phyloP scores from a whole-genome alignment of 2,113 vertebrate genomes.

The Cnemophilus loriae region DNA sequence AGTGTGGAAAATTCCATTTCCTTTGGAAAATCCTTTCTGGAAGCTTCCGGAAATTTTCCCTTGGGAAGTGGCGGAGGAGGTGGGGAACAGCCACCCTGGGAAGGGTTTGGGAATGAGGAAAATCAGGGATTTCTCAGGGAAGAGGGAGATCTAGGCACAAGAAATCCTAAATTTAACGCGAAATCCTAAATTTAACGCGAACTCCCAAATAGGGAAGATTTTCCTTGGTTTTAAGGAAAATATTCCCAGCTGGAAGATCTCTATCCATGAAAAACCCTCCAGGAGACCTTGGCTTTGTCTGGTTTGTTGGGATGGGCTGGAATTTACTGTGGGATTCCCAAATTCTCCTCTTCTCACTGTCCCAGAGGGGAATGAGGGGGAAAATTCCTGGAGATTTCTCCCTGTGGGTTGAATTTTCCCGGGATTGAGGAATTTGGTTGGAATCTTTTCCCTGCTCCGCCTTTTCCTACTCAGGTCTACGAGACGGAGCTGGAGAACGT shows the following conservation, averaged over 20 bases:
- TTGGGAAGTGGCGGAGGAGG: background rate
- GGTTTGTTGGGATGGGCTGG: rapidly evolving
- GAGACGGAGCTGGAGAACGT: slow-evolving; percentile 82
- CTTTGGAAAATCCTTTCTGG: background rate
- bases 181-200: rapidly evolving
- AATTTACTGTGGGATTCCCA: background rate
- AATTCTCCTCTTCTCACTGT: background rate
- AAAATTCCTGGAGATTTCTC: background rate
- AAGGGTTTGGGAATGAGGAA: background rate
- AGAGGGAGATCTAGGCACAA: no score
- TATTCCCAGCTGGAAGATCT: background rate
- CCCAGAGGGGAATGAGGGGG: no score
- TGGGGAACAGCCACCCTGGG: background rate
- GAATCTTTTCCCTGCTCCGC: background rate
- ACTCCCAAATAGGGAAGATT: background rate
- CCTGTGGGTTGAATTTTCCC: rapidly evolving
- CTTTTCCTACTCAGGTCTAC: slow-evolving; percentile 76
- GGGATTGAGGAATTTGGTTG: rapidly evolving
- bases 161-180: rapidly evolving
- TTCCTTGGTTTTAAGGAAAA: background rate
- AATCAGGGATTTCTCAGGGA: background rate
- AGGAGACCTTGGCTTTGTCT: background rate
- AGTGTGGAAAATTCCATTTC: rapidly evolving
- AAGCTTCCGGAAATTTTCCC: background rate
- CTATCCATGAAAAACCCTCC: background rate